Evolutionary conservation across 2,797 vertebrate species (phyloP).

Genomic region (Enteromius trimaculatus): DNA sequence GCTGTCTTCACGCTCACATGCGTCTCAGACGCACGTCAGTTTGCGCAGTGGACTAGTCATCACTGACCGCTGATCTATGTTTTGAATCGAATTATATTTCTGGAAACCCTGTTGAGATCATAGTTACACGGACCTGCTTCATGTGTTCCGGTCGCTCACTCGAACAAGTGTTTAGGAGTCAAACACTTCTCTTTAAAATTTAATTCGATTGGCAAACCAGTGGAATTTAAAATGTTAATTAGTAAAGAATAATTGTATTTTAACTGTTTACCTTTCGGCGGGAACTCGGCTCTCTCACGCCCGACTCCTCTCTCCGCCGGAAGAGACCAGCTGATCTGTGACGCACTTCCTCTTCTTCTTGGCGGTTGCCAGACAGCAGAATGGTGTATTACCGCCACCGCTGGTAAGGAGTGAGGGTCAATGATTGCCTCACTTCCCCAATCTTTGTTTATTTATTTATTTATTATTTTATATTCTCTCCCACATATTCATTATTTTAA

Average conservation of each 20-base stretch:
- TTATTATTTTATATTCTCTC: no score
- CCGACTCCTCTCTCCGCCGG: background rate
- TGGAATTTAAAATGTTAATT: rapidly evolving
- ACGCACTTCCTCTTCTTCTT: background rate
- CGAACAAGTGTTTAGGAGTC: background rate
- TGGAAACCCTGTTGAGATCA: no score
- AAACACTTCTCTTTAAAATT: background rate
- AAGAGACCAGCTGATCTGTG: background rate
- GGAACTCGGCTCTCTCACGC: background rate
- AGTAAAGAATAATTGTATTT: background rate
- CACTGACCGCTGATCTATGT: slow-evolving; percentile 46
- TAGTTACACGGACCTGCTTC: no score
- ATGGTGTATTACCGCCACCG: no score
- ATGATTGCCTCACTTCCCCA: no score
- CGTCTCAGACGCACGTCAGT: slow-evolving; percentile 52
- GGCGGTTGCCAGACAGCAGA: no score
- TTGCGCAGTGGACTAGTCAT: slow-evolving; percentile 70
- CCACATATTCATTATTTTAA: no score
- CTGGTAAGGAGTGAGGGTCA: no score
- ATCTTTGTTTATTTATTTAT: no score
- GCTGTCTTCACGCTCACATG: slow-evolving; percentile 55
- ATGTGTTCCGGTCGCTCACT: no score
- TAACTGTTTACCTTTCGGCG: background rate
- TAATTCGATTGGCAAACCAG: background rate
- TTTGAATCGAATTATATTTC: no score